Conservation (phyloP, 37 sponge, comb jelly and placozoan genomes). For the Amphimedon queenslandica region DNA sequence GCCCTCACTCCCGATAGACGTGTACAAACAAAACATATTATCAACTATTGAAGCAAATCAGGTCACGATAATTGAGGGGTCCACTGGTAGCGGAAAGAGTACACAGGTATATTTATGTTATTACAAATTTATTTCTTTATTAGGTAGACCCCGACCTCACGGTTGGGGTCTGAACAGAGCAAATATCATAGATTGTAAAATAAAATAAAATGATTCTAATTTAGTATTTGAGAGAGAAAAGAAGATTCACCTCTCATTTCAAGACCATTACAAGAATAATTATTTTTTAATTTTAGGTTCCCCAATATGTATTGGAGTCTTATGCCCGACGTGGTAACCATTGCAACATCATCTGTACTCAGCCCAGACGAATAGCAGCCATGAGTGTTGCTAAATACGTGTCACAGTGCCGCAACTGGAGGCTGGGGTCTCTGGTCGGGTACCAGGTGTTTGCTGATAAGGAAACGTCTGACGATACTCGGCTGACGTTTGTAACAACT, state of each 20-base stretch:
- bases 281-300: no score
- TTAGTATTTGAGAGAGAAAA: no score
- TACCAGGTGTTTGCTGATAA: slow-evolving; percentile 90
- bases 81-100: slow-evolving; percentile 91
- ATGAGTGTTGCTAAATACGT: slow-evolving; percentile 82
- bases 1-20: slow-evolving; percentile 58
- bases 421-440: slow-evolving; percentile 86
- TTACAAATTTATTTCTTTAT: no score
- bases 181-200: no score
- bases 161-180: no score
- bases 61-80: slow-evolving; percentile 81
- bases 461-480: slow-evolving; percentile 70
- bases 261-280: no score
- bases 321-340: slow-evolving; percentile 48
- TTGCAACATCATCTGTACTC: slow-evolving; percentile 96
- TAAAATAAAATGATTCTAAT: no score
- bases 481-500: slow-evolving; percentile 90
- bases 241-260: no score
- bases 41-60: slow-evolving; percentile 63
- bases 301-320: slow-evolving; percentile 87
- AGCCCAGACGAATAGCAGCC: slow-evolving; percentile 90
- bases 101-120: no score
- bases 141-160: no score
- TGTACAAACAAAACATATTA: slow-evolving; percentile 50
- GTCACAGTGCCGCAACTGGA: slow-evolving; percentile 62